These are phyloP conservation scores for Euclidia mi DNA, from an alignment of 2,888 invertebrate species.

Conservation along the genomic window DNA sequence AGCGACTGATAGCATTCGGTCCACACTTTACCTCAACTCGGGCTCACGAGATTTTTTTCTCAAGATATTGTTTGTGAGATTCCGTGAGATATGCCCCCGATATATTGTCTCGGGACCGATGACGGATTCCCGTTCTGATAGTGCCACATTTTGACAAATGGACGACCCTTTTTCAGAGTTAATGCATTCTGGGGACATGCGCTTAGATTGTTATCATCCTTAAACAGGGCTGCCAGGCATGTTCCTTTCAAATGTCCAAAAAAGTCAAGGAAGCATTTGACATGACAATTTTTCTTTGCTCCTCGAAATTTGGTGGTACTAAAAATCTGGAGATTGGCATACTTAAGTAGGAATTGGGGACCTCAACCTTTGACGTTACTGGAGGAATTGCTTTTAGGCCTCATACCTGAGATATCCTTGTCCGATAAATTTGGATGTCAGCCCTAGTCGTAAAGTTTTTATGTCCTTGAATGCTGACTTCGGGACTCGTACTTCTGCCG, in stretches of 20 bases:
- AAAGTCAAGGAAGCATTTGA: slow-evolving; percentile 1
- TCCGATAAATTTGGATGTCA: slow-evolving; percentile 42
- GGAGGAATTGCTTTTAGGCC: slow-evolving; percentile 21
- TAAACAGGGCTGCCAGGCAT: slow-evolving; percentile 42
- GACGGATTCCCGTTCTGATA: slow-evolving; percentile 85
- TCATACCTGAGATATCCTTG: slow-evolving; percentile 28
- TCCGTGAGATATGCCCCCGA: slow-evolving; percentile 78
- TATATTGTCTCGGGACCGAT: slow-evolving; percentile 80
- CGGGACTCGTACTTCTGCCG: slow-evolving; percentile 25
- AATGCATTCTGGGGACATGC: slow-evolving; percentile 74
- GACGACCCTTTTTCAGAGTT: slow-evolving; percentile 80
- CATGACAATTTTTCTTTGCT: slow-evolving; percentile 1
- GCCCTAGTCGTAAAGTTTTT: slow-evolving; percentile 54
- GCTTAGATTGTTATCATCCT: slow-evolving; percentile 73
- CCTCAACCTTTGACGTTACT: slow-evolving; percentile 27
- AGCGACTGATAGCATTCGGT: slow-evolving; percentile 11
- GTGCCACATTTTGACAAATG: slow-evolving; percentile 87
- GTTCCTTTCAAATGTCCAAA: slow-evolving; percentile 9
- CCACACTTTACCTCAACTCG: slow-evolving; percentile 25
- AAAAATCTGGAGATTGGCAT: slow-evolving; percentile 25
- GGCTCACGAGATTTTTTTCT: slow-evolving; percentile 41
- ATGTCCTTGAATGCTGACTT: slow-evolving; percentile 47
- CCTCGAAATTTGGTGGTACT: slow-evolving; percentile 19
- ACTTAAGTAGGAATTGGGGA: slow-evolving; percentile 23
- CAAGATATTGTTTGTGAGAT: slow-evolving; percentile 69